A percentile compares a stretch with the other conserved stretches of the same genome.
Evolutionary conservation across 2,888 invertebrate genomes (phyloP).

Genomic region (Amitus sp.): DNA sequence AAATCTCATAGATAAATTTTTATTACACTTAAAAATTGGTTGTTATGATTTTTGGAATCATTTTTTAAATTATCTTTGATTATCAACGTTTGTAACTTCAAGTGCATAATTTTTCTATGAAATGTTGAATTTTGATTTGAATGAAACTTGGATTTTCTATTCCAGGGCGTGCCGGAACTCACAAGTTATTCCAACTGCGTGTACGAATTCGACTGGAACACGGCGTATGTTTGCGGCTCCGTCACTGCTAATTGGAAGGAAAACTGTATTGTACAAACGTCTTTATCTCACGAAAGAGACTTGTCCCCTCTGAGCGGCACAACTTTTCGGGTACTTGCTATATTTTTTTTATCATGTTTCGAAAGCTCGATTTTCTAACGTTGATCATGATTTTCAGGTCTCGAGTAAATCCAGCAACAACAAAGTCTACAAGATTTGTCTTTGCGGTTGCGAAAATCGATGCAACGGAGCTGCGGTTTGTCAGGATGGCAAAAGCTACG

Average conservation of each 20-base stretch:
- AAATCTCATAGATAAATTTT: too few species aligned
- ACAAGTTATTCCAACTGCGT: constrained; percentile 1
- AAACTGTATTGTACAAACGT: neutral
- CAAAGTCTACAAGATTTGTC: neutral
- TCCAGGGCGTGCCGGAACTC: neutral
- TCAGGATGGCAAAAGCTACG: neutral
- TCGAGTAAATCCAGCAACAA: neutral
- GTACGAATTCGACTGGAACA: constrained; percentile 2
- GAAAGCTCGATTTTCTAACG: too few species aligned
- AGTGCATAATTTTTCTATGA: too few species aligned
- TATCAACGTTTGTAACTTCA: too few species aligned
- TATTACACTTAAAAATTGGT: too few species aligned
- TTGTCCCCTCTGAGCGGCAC: neutral
- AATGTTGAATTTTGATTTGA: too few species aligned
- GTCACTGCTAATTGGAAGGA: neutral
- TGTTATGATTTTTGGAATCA: too few species aligned
- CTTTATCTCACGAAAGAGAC: neutral
- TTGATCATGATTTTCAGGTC: neutral
- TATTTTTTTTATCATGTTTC: too few species aligned
- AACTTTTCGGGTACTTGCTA: too few species aligned
- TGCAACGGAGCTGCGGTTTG: neutral
- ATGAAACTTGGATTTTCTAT: too few species aligned
- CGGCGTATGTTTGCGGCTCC: neutral
- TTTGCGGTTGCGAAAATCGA: neutral
- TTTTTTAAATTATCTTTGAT: too few species aligned